Evolutionary conservation across 2,797 vertebrate genomes (phyloP).

Genomic region (Taeniopygia guttata): DNA sequence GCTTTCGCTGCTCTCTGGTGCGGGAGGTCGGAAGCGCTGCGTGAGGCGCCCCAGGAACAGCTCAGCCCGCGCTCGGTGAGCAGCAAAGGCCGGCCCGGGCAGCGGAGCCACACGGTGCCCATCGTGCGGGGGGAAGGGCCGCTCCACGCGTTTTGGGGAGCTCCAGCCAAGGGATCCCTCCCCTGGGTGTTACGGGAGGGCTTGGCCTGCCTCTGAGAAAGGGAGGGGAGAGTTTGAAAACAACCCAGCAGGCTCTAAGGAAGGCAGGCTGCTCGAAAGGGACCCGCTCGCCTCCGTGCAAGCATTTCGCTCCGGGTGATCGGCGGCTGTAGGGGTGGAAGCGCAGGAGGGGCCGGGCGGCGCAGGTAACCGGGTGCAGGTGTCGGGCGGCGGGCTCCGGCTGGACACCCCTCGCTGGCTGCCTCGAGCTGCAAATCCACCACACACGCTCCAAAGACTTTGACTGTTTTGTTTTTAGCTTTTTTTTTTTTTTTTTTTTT

Average conservation of each 20-base stretch:
- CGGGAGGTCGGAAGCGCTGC: not conserved
- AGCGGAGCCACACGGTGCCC: not conserved
- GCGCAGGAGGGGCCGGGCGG: not conserved
- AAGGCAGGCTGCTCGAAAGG: slow-evolving; percentile 4
- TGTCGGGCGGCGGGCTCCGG: not conserved
- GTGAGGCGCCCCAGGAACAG: not conserved
- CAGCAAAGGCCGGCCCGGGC: not conserved
- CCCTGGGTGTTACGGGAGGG: slow-evolving; percentile 42
- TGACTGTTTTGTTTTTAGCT: not conserved
- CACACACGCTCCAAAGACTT: not conserved
- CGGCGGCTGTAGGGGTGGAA: not conserved
- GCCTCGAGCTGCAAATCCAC: not conserved
- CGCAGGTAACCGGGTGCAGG: slow-evolving; percentile 5
- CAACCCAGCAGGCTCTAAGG: slow-evolving; percentile 35
- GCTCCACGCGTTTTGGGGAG: slow-evolving; percentile 3
- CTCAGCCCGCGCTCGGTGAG: not conserved
- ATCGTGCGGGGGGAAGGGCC: slow-evolving; percentile 5
- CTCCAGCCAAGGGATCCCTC: slow-evolving; percentile 45
- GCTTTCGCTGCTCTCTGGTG: not conserved
- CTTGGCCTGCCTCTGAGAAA: slow-evolving; percentile 45
- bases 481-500: not conserved
- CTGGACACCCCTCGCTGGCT: not conserved
- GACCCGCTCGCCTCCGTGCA: not conserved
- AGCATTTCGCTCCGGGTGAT: slow-evolving; percentile 2
- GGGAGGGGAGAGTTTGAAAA: slow-evolving; percentile 62